phyloP scores from a whole-genome alignment of 2,888 invertebrate species.

The Pristionchus arcanus region DNA sequence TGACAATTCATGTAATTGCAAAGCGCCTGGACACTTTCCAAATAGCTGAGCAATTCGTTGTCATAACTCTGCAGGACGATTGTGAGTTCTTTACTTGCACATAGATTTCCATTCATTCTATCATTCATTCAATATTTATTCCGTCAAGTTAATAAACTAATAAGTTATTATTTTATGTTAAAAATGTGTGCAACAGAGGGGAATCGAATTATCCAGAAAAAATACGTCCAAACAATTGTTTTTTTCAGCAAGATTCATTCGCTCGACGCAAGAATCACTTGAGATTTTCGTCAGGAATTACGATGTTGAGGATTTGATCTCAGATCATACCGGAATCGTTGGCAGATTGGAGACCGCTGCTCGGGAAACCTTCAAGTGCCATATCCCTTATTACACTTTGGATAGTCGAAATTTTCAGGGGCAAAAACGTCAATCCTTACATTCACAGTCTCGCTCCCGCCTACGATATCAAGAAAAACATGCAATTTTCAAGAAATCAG shows the following conservation, averaged over 20 bases:
- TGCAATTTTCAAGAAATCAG: neutral
- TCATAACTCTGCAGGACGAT: slow-evolving; percentile 72
- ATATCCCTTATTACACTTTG: neutral
- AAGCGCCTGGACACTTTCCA: slow-evolving; percentile 74
- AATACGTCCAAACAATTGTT: too few relatives aligned
- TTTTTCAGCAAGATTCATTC: slow-evolving; percentile 61
- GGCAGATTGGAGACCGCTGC: slow-evolving; percentile 65
- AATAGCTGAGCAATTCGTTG: slow-evolving; percentile 71
- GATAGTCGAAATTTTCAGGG: slow-evolving; percentile 65
- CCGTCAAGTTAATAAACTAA: too few relatives aligned
- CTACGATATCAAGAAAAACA: slow-evolving; percentile 49
- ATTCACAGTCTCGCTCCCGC: slow-evolving; percentile 70
- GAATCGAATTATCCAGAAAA: too few relatives aligned
- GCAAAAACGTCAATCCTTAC: slow-evolving; percentile 75
- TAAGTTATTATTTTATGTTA: too few relatives aligned
- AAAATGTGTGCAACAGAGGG: too few relatives aligned
- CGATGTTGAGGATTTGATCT: slow-evolving; percentile 74
- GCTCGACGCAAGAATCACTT: slow-evolving; percentile 69
- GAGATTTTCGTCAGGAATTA: slow-evolving; percentile 72
- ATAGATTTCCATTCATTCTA: too few relatives aligned
- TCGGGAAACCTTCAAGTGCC: slow-evolving; percentile 63
- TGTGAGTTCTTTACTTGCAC: slow-evolving; percentile 59
- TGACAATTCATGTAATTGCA: slow-evolving; percentile 76
- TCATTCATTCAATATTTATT: too few relatives aligned
- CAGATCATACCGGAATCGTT: slow-evolving; percentile 65